A percentile compares a stretch with the other conserved stretches of the same genome.
These are phyloP conservation scores for Megaceryle torquata DNA, from an alignment of 2,113 vertebrate genomes.

Conservation along the genomic window DNA sequence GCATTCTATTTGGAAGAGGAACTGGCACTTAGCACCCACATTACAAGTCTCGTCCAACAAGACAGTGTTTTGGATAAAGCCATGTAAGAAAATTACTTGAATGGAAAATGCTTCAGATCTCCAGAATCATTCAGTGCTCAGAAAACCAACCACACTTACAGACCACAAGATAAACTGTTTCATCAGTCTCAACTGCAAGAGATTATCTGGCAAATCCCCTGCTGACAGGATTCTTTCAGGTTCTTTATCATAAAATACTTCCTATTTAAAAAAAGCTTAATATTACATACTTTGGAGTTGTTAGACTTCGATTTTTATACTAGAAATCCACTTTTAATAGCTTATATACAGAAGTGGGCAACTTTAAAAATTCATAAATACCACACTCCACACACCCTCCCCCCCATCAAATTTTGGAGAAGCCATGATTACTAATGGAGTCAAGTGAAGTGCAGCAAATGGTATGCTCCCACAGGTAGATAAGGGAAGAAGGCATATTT, in stretches of 20 bases:
- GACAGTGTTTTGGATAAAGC: not conserved
- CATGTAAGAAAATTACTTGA: not conserved
- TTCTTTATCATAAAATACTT: not conserved
- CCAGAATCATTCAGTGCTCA: not conserved
- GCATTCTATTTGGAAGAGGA: not conserved
- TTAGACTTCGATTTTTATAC: not conserved
- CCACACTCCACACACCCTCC: not conserved
- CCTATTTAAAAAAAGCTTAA: not conserved
- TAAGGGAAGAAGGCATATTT: not conserved
- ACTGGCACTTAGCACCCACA: not conserved
- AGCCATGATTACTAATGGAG: not conserved
- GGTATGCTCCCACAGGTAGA: not conserved
- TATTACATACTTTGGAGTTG: not conserved
- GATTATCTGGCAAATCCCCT: not conserved
- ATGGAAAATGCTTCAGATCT: conserved; percentile 8
- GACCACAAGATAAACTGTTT: conserved; percentile 19
- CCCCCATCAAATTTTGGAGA: not conserved
- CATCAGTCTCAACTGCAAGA: conserved; percentile 18
- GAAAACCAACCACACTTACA: not conserved
- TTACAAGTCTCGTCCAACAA: not conserved
- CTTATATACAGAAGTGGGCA: not conserved
- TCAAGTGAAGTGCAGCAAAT: not conserved
- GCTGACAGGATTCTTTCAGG: not conserved
- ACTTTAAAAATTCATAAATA: not conserved
- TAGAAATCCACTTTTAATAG: not conserved